Evolutionary conservation across 2,113 vertebrate genomes (phyloP).

Genomic region (Murina feae): DNA sequence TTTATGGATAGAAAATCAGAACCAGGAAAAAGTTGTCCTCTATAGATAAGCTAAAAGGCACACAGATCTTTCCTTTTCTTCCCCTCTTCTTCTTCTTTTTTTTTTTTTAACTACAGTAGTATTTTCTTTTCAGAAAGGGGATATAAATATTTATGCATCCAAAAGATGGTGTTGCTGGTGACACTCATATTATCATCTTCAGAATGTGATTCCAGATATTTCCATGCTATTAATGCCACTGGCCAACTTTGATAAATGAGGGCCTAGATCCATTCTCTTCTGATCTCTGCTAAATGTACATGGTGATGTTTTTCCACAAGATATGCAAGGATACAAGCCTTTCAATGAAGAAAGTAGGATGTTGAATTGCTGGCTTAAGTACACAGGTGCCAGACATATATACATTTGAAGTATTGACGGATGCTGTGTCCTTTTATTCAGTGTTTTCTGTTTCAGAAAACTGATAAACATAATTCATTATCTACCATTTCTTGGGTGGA

Average conservation of each 20-base stretch:
- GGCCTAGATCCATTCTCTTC: not conserved
- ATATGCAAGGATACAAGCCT: not conserved
- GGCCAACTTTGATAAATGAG: not conserved
- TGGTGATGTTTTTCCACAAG: not conserved
- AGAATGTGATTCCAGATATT: conserved; percentile 6
- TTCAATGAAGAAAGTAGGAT: not conserved
- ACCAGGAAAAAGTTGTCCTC: conserved; percentile 27
- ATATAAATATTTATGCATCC: conserved; percentile 41
- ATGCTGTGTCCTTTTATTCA: not conserved
- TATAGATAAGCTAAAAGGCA: conserved; percentile 35
- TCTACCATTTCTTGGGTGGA: not conserved
- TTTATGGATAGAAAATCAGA: not conserved
- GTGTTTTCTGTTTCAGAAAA: not conserved
- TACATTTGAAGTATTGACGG: not conserved
- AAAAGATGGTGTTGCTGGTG: not conserved
- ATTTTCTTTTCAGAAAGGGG: conserved; percentile 26
- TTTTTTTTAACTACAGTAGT: not conserved
- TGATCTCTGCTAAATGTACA: not conserved
- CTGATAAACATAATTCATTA: too few relatives aligned
- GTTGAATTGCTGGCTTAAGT: not conserved
- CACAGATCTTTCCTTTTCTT: conserved; percentile 11
- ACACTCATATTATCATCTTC: not conserved
- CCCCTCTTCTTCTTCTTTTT: not conserved
- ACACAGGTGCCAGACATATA: not conserved
- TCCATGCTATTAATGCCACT: not conserved